Percentiles rank a stretch among this genome's conserved stretches.
phyloP scores from a whole-genome alignment of 2,113 vertebrate genomes.

The Erpornis zantholeuca region DNA sequence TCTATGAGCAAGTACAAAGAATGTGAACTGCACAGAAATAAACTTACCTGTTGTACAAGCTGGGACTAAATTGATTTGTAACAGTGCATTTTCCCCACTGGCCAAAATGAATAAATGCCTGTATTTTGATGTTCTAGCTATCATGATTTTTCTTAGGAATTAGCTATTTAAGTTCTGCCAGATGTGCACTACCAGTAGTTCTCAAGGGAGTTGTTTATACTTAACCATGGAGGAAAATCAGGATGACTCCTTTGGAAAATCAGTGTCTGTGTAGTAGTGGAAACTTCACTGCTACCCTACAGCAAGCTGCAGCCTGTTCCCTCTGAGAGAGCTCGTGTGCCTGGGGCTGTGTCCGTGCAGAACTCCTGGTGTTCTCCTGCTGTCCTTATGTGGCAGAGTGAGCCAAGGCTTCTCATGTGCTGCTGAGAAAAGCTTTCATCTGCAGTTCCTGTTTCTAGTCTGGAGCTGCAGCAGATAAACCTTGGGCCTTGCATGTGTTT shows the following conservation, averaged over 20 bases:
- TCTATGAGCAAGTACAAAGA: neutral
- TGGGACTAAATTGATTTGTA: neutral
- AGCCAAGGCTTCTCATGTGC: neutral
- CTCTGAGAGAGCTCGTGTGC: fast-evolving
- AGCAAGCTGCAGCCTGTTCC: neutral
- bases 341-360: neutral
- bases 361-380: fast-evolving
- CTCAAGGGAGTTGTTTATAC: neutral
- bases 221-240: neutral
- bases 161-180: neutral
- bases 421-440: neutral
- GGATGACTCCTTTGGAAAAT: neutral
- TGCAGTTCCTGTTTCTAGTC: neutral
- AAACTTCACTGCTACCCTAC: neutral
- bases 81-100: neutral
- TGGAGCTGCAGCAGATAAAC: neutral
- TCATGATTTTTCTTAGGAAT: neutral
- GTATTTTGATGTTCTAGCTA: neutral
- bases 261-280: neutral
- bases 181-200: neutral
- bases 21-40: neutral
- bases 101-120: neutral
- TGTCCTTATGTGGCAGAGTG: fast-evolving
- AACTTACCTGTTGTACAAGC: neutral
- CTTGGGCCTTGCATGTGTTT: neutral